Conservation (phyloP, 2,888 invertebrate species). For the Eupelmus urozonus region DNA sequence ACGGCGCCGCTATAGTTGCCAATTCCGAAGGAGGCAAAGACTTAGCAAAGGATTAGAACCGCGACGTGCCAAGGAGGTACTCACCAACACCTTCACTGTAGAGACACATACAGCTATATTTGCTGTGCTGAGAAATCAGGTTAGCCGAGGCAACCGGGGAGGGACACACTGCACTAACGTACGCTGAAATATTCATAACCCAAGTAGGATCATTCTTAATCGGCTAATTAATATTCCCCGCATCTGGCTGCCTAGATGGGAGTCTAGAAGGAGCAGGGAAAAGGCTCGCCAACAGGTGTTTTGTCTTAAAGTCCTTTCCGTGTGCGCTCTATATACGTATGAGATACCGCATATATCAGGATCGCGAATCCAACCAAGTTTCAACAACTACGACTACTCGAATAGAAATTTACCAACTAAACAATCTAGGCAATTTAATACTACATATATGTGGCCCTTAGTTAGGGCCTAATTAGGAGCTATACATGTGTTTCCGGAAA, state of each 20-base stretch:
- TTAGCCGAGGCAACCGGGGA: background rate
- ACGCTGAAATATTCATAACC: slow-evolving; percentile 72
- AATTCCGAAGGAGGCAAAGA: slow-evolving; percentile 22
- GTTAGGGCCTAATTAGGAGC: no score
- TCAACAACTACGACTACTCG: background rate
- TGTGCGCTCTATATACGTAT: background rate
- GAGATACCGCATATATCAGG: background rate
- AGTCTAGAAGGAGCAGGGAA: slow-evolving; percentile 49
- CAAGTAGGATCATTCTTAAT: slow-evolving; percentile 68
- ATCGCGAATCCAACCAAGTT: no score
- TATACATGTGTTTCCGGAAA: no score
- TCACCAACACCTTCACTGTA: background rate
- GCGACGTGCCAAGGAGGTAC: slow-evolving; percentile 36
- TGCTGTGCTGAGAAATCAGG: background rate
- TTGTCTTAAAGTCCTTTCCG: slow-evolving; percentile 8
- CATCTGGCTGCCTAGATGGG: slow-evolving; percentile 65
- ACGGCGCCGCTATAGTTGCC: slow-evolving; percentile 10
- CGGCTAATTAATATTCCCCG: slow-evolving; percentile 71
- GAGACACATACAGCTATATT: background rate
- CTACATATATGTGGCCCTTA: no score
- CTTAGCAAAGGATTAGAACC: slow-evolving; percentile 44
- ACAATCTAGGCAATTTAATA: no score
- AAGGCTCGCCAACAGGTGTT: slow-evolving; percentile 46
- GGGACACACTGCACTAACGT: slow-evolving; percentile 12
- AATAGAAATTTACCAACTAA: no score